These are phyloP conservation scores for Gouania willdenowi DNA, from an alignment of 2,797 vertebrate species.

Conservation along the genomic window DNA sequence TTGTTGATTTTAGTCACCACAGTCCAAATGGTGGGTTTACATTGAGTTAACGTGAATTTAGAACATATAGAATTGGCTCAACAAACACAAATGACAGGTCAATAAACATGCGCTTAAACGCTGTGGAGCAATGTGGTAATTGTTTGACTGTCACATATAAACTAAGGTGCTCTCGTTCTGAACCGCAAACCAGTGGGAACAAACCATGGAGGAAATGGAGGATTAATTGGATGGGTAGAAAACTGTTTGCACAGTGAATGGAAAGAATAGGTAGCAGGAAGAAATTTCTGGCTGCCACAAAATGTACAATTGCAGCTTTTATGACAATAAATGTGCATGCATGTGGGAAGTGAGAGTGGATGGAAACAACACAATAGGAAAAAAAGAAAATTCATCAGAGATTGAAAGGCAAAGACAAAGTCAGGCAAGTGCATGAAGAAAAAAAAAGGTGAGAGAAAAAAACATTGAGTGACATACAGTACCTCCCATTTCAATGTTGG, in stretches of 20 bases:
- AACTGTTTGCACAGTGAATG: slow-evolving; percentile 27
- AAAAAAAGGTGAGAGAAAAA: neutral
- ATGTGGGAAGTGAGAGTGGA: slow-evolving; percentile 10
- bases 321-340: slow-evolving; percentile 20
- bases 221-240: slow-evolving; percentile 41
- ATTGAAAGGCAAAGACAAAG: slow-evolving; percentile 36
- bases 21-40: slow-evolving; percentile 52
- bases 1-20: slow-evolving; percentile 19
- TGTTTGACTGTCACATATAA: slow-evolving; percentile 46
- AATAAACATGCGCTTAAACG: slow-evolving; percentile 38
- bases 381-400: slow-evolving; percentile 43
- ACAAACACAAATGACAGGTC: slow-evolving; percentile 36
- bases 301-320: slow-evolving; percentile 25
- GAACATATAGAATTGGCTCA: slow-evolving; percentile 26
- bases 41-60: slow-evolving; percentile 46
- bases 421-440: slow-evolving; percentile 28
- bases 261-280: slow-evolving; percentile 19
- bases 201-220: slow-evolving; percentile 38
- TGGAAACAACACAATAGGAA: slow-evolving; percentile 13
- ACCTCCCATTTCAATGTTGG: slow-evolving; percentile 20
- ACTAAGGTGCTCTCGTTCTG: slow-evolving; percentile 25
- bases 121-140: slow-evolving; percentile 27
- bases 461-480: slow-evolving; percentile 11
- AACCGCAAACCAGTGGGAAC: slow-evolving; percentile 36
- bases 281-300: slow-evolving; percentile 25